Percentiles rank a stretch among this genome's conserved stretches.
Conservation (phyloP, 2,888 invertebrate genomes). For the Nineta flava region DNA sequence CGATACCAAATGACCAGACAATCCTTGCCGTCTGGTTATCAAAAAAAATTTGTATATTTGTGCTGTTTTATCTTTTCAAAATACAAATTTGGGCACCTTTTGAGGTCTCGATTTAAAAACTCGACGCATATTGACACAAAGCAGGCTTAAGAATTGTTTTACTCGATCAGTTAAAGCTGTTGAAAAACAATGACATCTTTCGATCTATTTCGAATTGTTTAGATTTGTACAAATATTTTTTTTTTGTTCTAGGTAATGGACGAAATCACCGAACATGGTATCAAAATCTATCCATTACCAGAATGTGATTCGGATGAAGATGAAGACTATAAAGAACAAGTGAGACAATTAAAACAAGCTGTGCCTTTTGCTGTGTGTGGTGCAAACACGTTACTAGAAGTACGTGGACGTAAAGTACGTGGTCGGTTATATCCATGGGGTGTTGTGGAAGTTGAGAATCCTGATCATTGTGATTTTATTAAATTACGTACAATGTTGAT, state of each 20-base stretch:
- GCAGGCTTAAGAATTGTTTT: no score
- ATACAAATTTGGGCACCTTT: no score
- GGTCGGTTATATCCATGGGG: constrained; percentile 97
- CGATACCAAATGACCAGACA: no score
- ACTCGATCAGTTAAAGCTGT: no score
- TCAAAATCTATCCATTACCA: constrained; percentile 87
- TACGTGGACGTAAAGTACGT: constrained; percentile 80
- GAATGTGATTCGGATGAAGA: constrained; percentile 93
- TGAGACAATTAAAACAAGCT: constrained; percentile 78
- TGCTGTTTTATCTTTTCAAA: no score
- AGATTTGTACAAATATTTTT: neutral
- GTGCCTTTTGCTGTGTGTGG: constrained; percentile 99
- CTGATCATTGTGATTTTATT: constrained; percentile 96
- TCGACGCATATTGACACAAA: no score
- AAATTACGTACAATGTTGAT: constrained; percentile 93
- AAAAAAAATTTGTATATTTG: no score
- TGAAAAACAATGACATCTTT: no score
- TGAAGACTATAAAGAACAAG: constrained; percentile 90
- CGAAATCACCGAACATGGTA: constrained; percentile 80
- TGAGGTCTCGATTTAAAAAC: no score
- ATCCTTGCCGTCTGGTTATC: no score
- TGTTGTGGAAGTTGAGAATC: constrained; percentile 95
- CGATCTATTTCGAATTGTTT: no score
- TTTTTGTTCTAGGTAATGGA: constrained; percentile 49
- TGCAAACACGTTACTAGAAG: constrained; percentile 78